Evolutionary conservation across 1,140 invertebrate genomes (phyloP), one percentile per base, ranked within the genome.

Genomic region (Nephila pilipes): DNA sequence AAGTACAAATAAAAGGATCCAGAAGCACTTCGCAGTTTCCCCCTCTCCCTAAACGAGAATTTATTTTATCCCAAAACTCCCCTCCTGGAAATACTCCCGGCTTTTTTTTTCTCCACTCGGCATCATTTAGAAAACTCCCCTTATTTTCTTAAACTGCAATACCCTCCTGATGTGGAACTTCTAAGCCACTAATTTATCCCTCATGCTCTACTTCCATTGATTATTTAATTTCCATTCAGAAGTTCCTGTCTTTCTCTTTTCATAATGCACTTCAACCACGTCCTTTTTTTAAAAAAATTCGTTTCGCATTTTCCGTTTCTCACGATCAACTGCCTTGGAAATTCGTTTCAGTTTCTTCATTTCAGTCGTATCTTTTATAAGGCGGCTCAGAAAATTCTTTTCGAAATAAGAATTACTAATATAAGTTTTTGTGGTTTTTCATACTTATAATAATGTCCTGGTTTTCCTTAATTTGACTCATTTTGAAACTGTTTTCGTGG

Each of bases 151-250:
- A 75, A 75, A 36, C 69, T 75, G 29, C 69, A 29, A 75, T 75
- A 75, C 69, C 14, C 69, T 29, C 69, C 29, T 16, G 25, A 75
- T 75, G 32, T 36, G 69, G 32, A 75, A 75, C 29, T 75, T 75
- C 69, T 75, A 75, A 75, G 69, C 69, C 69, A 75, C 69, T 75
- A 75, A 75, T 75, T 75, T 75, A 75, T 75, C 69, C 69, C 69
- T 75, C 69, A 75, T 75, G 69, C 69, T 75, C 32, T 75, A 75
- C 29, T 75, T 75, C 32, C 69, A 75, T 75, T 75, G 69, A 75
- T 75, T 75, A 75, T 75, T 75, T 16, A 75, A 75, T 75, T 75
- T 75, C 69, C 32, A 75, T 75, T 75, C 69, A 75, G 69, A 75
- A 18, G 32, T 75, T 75, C 69, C 29, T 75, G 69, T 75, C 69